Evolutionary conservation across 2,888 invertebrate genomes (phyloP), one percentile per base, ranked within the genome.

Genomic region (Metacarcinus magister): DNA sequence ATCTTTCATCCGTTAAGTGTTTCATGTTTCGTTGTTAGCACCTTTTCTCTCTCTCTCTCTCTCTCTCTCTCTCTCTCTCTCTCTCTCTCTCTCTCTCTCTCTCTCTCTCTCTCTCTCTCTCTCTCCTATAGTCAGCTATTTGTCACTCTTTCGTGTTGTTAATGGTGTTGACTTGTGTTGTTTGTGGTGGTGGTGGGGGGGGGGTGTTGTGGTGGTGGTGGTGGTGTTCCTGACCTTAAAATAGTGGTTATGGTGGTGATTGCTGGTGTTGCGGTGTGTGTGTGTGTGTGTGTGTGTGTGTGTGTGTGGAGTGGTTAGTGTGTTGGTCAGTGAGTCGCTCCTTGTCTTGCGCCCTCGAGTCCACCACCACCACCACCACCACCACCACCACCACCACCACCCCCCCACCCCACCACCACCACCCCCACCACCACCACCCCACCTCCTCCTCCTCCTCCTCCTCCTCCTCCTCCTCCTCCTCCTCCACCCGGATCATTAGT

Each of bases 11-110:
- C 46, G 46, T 44, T 44, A n/a, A 32, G 44, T 91, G 23, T 91
- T 46, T 44, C 46, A 46, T 32, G 92, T 28, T 54, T 7, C 23
- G 91, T n/a, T 91, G 43, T 28, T 91, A 46, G 91, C 44, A 46
- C 91, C n/a, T 19, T 91, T 44, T n/a, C 46, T 46, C 46, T 46
- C 46, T 46, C 46, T 46, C 43, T 91, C 91, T 91, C 91, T 91
- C 91, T 91, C 44, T 44, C 91, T 91, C 91, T 91, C 91, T 91
- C 91, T 91, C 91, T 91, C 91, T 91, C 91, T 91, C 91, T 91
- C 91, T 91, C 91, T 43, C 67, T 67, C n/a, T 39, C n/a, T 2
- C 19, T 46, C n/a, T 46, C 44, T 91, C 91, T 44, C 91, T 19
- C 44, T 91, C 46, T 19, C 46, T 19, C 91, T 44, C 91, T 91